Conservation (phyloP, 2,888 invertebrate genomes). For the Andrena chrysosceles region DNA sequence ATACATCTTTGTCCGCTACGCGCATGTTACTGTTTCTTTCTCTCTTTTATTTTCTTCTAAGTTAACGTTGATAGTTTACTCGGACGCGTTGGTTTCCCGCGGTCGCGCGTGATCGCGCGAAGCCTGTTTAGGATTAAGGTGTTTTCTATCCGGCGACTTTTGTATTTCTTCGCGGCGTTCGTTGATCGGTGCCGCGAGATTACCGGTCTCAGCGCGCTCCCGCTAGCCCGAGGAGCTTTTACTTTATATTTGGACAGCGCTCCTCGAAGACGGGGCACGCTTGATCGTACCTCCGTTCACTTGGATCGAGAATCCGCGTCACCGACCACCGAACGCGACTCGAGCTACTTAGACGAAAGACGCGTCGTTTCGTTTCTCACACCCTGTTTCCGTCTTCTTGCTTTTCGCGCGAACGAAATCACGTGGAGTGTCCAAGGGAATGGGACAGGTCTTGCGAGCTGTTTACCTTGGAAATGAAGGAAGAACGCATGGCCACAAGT, state of each 20-base stretch:
- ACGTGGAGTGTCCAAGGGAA: not conserved
- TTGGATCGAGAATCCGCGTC: not conserved
- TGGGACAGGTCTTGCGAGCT: not conserved
- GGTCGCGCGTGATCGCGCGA: conserved; percentile 16
- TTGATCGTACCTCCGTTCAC: not conserved
- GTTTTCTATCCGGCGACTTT: conserved; percentile 72
- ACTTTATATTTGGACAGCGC: not conserved
- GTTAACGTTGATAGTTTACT: not conserved
- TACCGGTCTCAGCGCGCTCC: not conserved
- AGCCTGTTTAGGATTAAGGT: conserved; percentile 69
- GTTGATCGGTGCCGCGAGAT: not conserved
- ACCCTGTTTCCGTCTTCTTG: conserved; percentile 2
- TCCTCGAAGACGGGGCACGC: not conserved
- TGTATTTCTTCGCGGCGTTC: conserved; percentile 53
- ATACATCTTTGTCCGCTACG: conserved; percentile 45
- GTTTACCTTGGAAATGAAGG: not conserved
- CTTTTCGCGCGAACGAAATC: not conserved
- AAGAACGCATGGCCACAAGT: not conserved
- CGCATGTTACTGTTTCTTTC: conserved; percentile 53
- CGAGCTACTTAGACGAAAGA: not conserved
- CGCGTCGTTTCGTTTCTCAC: not conserved
- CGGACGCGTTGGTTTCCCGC: not conserved
- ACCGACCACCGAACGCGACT: not conserved
- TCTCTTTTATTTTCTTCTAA: conserved; percentile 10
- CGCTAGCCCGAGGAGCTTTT: not conserved